Evolutionary conservation across 2,888 invertebrate species (phyloP), one percentile per base, ranked within the genome.

Genomic region (Luffia ferchaultella): DNA sequence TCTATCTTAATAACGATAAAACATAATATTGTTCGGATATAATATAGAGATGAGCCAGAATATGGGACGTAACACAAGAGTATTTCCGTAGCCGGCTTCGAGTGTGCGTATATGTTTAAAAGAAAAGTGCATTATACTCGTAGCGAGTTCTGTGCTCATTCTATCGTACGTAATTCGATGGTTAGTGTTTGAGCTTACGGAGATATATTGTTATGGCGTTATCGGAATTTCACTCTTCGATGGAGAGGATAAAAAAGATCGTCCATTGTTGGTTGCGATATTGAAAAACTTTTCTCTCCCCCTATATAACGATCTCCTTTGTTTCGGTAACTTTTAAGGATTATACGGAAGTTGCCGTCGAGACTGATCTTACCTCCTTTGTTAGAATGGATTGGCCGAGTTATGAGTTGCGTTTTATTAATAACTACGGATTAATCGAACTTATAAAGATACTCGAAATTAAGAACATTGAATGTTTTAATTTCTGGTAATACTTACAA

Each of bases 51-150:
- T 71, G 73, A 73, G 74, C 71, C 65, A 62, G 73, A 75, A 77
- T 80, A 78, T 77, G 73, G 78, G 68, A 76, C 76, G 75, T 62
- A 68, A 74, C 70, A 71, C 69, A 70, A 62, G 72, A 72, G 73
- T 82, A 80, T 80, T 82, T 80, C 73, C 74, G 79, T 82, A 71
- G 71, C 68, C 64, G 30, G 46, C 16, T 49, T 49, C 58, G 63
- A 69, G 72, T 73, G 68, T 74, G 74, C 67, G 73, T 75, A 61
- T 65, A 68, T 65, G 64, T 63, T 63, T 68, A 66, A 65, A 17
- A 65, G 66, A 77, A 76, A 76, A 80, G 72, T 79, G 76, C 77
- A 77, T 68, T 65, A 60, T 62, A 58, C 54, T 56, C 50, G 54
- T 57, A 58, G 53, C 41, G 42, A 45, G 48, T 48, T 58, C 53